Evolutionary conservation across 2,113 vertebrate genomes (phyloP).

Genomic region (Cyprinodon brontotheroides): DNA sequence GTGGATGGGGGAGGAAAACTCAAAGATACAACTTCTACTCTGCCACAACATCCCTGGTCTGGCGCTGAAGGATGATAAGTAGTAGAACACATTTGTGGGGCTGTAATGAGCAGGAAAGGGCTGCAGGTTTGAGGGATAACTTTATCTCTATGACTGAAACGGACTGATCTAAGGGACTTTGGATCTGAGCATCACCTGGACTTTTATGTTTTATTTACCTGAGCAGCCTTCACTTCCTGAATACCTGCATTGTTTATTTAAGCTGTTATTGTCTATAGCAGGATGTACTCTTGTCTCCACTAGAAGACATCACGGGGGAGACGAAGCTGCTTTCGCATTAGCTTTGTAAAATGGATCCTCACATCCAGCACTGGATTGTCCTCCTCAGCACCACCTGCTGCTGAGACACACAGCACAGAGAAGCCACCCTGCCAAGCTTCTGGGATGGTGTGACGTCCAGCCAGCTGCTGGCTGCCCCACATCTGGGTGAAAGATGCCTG

Average conservation of each 20-base stretch:
- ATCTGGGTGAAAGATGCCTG: slow-evolving; percentile 87
- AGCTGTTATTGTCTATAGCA: slow-evolving; percentile 32
- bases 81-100: slow-evolving; percentile 23
- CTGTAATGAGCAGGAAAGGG: slow-evolving; percentile 15
- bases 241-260: slow-evolving; percentile 24
- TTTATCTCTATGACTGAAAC: slow-evolving; percentile 26
- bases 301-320: slow-evolving; percentile 31
- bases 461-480: slow-evolving; percentile 49
- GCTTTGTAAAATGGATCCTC: slow-evolving; percentile 60
- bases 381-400: slow-evolving; percentile 36
- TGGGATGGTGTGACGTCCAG: slow-evolving; percentile 73
- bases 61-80: slow-evolving; percentile 45
- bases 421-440: slow-evolving; percentile 29
- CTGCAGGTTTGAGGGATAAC: slow-evolving; percentile 44
- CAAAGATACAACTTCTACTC: slow-evolving; percentile 72
- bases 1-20: slow-evolving; percentile 51
- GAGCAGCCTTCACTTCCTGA: slow-evolving; percentile 30
- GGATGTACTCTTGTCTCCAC: slow-evolving; percentile 23
- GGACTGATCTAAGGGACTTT: slow-evolving; percentile 31
- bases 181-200: slow-evolving; percentile 47
- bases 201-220: slow-evolving; percentile 22
- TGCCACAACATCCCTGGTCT: slow-evolving; percentile 59
- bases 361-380: slow-evolving; percentile 28
- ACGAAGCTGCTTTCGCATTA: slow-evolving; percentile 24
- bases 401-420: slow-evolving; percentile 34